A percentile compares a stretch with the other conserved stretches of the same genome.
Conservation (phyloP, 2,113 vertebrate genomes). For the Engystomops pustulosus region DNA sequence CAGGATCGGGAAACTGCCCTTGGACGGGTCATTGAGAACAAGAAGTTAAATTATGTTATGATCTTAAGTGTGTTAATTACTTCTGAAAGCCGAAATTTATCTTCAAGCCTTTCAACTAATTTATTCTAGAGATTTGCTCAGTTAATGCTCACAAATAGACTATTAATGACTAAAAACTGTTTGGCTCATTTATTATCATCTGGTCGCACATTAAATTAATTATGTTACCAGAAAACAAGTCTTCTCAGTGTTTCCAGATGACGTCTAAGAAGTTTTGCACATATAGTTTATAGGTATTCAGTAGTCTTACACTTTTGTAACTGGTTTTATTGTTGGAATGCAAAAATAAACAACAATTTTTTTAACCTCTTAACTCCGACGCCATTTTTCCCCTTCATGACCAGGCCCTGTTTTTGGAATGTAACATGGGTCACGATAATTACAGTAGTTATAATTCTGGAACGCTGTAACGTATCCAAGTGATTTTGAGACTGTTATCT, state of each 20-base stretch:
- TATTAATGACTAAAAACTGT: constrained; percentile 38
- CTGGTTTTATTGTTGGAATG: neutral
- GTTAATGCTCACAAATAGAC: constrained; percentile 32
- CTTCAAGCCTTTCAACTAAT: constrained; percentile 32
- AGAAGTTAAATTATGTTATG: constrained; percentile 28
- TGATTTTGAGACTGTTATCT: no score
- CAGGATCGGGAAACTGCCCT: constrained; percentile 8
- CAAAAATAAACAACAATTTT: neutral
- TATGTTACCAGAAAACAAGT: constrained; percentile 29
- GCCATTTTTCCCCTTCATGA: no score
- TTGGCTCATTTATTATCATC: constrained; percentile 41
- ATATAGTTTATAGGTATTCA: neutral
- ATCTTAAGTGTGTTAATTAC: constrained; percentile 38
- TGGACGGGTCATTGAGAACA: constrained; percentile 37
- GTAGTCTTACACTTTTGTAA: neutral
- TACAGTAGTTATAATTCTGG: no score
- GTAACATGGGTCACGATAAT: no score
- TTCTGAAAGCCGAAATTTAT: constrained; percentile 27
- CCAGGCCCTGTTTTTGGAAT: no score
- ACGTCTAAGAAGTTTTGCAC: neutral
- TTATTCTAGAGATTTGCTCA: constrained; percentile 40
- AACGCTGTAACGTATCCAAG: no score
- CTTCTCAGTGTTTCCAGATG: no score
- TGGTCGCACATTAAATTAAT: constrained; percentile 38
- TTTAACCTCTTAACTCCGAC: no score